phyloP scores from a whole-genome alignment of 2,888 invertebrate species.

The Ypsolopha scabrella region DNA sequence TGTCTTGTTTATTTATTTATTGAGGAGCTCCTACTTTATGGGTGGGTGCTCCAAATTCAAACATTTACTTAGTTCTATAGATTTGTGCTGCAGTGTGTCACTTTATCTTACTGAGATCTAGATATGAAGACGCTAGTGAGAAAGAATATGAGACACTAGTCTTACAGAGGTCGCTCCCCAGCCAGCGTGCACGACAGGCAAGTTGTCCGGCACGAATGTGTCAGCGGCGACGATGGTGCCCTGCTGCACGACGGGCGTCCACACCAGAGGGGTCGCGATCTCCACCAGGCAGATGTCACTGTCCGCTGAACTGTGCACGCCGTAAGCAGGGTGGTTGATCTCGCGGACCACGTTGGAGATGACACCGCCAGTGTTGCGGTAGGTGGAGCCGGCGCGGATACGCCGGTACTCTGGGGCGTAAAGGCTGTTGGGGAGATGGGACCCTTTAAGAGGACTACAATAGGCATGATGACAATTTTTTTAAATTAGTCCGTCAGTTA shows the following conservation, averaged over 20 bases:
- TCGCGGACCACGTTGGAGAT: conserved; percentile 15
- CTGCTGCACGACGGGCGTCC: conserved; percentile 18
- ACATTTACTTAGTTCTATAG: too few relatives aligned
- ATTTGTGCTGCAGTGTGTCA: too few relatives aligned
- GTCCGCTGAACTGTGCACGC: conserved; percentile 14
- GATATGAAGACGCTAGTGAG: background rate
- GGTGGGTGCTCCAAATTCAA: too few relatives aligned
- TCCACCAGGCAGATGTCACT: conserved; percentile 30
- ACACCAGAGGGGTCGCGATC: conserved; percentile 15
- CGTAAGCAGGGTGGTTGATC: conserved; percentile 31
- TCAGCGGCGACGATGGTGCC: conserved; percentile 17
- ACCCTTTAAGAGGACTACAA: background rate
- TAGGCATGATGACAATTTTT: too few relatives aligned
- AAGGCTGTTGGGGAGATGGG: conserved; percentile 13
- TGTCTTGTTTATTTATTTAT: too few relatives aligned
- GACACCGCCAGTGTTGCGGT: conserved; percentile 31
- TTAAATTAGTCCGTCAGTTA: too few relatives aligned
- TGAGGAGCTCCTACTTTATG: too few relatives aligned
- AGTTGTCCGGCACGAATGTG: conserved; percentile 16
- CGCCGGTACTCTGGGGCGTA: conserved; percentile 22
- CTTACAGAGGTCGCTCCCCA: conserved; percentile 34
- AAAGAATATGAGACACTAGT: background rate
- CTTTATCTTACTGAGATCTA: too few relatives aligned
- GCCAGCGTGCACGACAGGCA: conserved; percentile 28
- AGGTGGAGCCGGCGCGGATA: conserved; percentile 34